A percentile compares a stretch with the other conserved stretches of the same genome.
These are phyloP conservation scores for Micrasema minimum DNA, from an alignment of 1,140 invertebrate species.

Conservation along the genomic window DNA sequence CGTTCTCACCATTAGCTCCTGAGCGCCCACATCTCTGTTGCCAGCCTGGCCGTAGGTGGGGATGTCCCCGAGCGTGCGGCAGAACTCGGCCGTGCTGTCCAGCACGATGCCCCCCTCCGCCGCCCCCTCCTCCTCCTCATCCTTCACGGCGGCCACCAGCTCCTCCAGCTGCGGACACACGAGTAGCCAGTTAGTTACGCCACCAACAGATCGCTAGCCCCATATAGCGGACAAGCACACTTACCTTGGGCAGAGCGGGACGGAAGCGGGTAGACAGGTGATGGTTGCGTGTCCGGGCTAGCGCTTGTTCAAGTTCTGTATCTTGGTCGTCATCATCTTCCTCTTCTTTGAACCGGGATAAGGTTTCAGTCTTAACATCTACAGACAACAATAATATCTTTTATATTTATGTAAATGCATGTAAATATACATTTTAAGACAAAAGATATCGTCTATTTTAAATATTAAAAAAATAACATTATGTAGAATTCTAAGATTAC, in stretches of 20 bases:
- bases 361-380: conserved; percentile 70
- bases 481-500: too few species aligned
- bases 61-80: conserved; percentile 94
- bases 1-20: conserved; percentile 85
- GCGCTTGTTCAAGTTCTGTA: conserved; percentile 74
- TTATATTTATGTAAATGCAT: neutral
- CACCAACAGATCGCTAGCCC: too few species aligned
- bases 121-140: conserved; percentile 62
- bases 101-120: conserved; percentile 78
- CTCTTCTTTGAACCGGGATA: conserved; percentile 76
- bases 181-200: too few species aligned
- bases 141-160: conserved; percentile 60
- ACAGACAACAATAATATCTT: conserved; percentile 39
- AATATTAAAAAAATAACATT: neutral
- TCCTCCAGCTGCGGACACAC: conserved; percentile 58
- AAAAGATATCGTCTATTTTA: neutral
- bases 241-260: conserved; percentile 56
- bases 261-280: conserved; percentile 54
- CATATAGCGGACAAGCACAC: too few species aligned
- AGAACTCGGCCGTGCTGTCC: conserved; percentile 97
- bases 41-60: conserved; percentile 91
- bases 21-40: conserved; percentile 85
- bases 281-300: conserved; percentile 59
- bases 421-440: neutral
- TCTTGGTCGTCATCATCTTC: conserved; percentile 81